Conservation (phyloP, 2,888 invertebrate species). For the Xylota sylvarum region DNA sequence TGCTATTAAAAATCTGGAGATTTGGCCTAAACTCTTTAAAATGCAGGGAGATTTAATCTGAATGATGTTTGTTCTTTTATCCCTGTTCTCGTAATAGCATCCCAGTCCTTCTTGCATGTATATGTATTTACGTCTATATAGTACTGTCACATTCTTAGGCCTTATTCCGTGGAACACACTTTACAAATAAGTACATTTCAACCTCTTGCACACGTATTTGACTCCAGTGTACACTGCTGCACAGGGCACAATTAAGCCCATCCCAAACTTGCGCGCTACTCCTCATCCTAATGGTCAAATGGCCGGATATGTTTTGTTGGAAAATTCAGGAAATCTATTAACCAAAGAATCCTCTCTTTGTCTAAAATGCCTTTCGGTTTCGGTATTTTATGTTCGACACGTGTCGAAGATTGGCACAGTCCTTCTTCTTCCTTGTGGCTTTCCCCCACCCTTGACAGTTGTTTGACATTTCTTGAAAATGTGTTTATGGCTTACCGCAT, state of each 20-base stretch:
- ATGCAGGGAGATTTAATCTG: too few species aligned
- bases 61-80: too few species aligned
- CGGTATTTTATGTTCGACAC: slow-evolving; percentile 68
- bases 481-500: slow-evolving; percentile 38
- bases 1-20: too few species aligned
- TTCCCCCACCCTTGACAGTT: slow-evolving; percentile 23
- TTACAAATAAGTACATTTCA: background rate
- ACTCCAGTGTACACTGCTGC: slow-evolving; percentile 29
- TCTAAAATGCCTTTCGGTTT: background rate
- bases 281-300: slow-evolving; percentile 37
- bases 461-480: slow-evolving; percentile 53
- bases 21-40: too few species aligned
- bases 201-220: background rate
- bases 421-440: background rate
- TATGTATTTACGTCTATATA: too few species aligned
- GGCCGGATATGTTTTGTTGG: slow-evolving; percentile 62
- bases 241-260: slow-evolving; percentile 45
- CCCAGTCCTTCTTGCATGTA: too few species aligned
- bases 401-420: slow-evolving; percentile 68
- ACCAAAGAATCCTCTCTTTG: slow-evolving; percentile 51
- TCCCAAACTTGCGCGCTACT: slow-evolving; percentile 29
- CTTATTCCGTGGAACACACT: too few species aligned
- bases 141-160: too few species aligned
- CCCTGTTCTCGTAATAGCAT: too few species aligned
- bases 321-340: slow-evolving; percentile 73